Evolutionary conservation across 2,888 invertebrate species (phyloP), one percentile per base, ranked within the genome.

Genomic region (Microplitis manilae): DNA sequence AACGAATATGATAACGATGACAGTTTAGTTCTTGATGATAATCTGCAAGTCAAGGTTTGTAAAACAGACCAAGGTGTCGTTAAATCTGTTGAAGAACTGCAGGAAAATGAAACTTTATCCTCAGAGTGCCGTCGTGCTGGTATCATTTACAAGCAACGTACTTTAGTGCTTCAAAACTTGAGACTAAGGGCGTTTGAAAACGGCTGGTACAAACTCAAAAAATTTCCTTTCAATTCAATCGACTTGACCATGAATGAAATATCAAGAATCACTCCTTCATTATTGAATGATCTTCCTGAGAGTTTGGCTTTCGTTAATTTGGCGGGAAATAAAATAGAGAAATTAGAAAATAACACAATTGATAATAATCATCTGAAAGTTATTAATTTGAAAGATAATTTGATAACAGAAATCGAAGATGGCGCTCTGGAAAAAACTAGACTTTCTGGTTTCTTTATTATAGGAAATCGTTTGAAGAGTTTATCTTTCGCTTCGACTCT

Each of bases 401-500:
- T 81, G 5, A 87, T 91, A 50, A 85, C 85, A 2, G 83, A 84
- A 15, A 84, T 91, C 17, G 89, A 90, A 76, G 79, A 84, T 0
- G 87, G 85, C 67, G 87, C 90, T n/a, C 89, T 91, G n/a, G 77
- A 82, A 8, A 87, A 86, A 2, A 85, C 91, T 0, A 87, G 87
- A 41, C 82, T 89, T 17, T 74, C 74, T 0, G 79, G 77, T 5
- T 79, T 87, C 5, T 80, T 77, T 13, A 61, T 86, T 0, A 39
- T 71, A 0, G 79, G 73, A 0, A 87, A 86, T 76, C 79, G 77
- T 2, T 70, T 87, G 7, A 71, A 79, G 4, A 79, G 77, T 6
- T 68, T 85, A 2, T 77, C 80, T 9, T 86, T 87, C 50, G 73
- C 80, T 4, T 50, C 76, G 8, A 84, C 81, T 30, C 50, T 87